A percentile compares a stretch with the other conserved stretches of the same genome.
Evolutionary conservation across 2,797 vertebrate species (phyloP).

Genomic region (Notamacropus eugenii): DNA sequence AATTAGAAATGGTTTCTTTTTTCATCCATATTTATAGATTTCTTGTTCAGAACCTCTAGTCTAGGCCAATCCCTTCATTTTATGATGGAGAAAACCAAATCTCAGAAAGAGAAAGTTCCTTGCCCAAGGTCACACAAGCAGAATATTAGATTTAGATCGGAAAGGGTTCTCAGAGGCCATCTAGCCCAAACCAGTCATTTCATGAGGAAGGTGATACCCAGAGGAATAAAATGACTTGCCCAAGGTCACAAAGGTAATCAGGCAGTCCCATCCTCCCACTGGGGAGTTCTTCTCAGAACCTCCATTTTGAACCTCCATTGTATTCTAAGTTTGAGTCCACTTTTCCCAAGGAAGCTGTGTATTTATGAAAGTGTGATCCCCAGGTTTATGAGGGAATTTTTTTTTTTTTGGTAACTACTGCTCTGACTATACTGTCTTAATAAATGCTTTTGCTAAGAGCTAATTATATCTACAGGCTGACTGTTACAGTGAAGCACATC

Average conservation of each 20-base stretch:
- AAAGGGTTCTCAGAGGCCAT: neutral
- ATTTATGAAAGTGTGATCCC: neutral
- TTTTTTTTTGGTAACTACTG: neutral
- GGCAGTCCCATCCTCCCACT: neutral
- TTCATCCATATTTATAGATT: neutral
- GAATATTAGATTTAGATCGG: neutral
- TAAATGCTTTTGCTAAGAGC: neutral
- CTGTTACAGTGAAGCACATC: neutral
- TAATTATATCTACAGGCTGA: neutral
- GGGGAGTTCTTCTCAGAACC: neutral
- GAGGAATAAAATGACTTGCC: neutral
- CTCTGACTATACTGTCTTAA: neutral
- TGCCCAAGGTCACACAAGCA: neutral
- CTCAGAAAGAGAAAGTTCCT: neutral
- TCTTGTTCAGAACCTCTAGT: neutral
- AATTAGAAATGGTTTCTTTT: neutral
- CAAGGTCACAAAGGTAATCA: neutral
- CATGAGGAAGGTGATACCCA: neutral
- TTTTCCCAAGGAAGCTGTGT: neutral
- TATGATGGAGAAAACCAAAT: neutral
- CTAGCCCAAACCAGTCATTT: neutral
- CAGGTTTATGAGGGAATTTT: neutral
- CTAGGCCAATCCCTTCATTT: neutral
- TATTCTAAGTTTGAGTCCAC: neutral
- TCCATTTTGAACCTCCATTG: neutral